Conservation (phyloP, 2,797 vertebrate genomes). For the Mormyrops boulengeri region DNA sequence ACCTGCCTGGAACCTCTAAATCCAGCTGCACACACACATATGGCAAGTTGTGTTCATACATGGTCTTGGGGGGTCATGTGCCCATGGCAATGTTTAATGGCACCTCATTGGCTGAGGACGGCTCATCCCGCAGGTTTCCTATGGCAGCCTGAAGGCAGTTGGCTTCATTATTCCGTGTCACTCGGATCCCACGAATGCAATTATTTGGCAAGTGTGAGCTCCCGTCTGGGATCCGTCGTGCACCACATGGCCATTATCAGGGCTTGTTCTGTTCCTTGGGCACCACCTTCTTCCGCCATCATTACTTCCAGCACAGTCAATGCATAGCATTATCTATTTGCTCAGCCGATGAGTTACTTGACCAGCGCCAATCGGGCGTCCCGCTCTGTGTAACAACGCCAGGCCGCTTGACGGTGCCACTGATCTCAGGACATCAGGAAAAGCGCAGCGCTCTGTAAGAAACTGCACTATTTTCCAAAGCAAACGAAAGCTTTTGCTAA, state of each 20-base stretch:
- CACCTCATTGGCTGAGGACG: not conserved
- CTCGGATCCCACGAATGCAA: not conserved
- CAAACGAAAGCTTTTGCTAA: not conserved
- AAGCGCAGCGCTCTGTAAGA: not conserved
- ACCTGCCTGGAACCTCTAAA: slow-evolving; percentile 20
- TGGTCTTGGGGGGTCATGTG: not conserved
- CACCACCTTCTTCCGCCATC: not conserved
- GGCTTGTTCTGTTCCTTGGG: not conserved
- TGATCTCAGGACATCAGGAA: not conserved
- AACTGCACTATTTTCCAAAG: not conserved
- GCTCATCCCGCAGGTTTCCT: not conserved
- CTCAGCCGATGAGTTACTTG: slow-evolving; percentile 52
- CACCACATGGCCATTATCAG: slow-evolving; percentile 2
- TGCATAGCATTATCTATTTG: slow-evolving; percentile 20
- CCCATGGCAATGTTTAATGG: not conserved
- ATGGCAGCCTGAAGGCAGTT: slow-evolving; percentile 5
- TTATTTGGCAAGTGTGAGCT: slow-evolving; percentile 18
- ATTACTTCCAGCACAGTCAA: slow-evolving; percentile 3
- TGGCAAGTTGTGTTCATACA: not conserved
- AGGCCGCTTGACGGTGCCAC: not conserved
- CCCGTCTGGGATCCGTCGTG: slow-evolving; percentile 4
- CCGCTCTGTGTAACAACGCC: not conserved
- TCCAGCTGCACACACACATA: slow-evolving; percentile 7
- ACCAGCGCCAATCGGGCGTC: not conserved
- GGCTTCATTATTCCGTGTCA: slow-evolving; percentile 19